Evolutionary conservation across 2,888 invertebrate species (phyloP).

Genomic region (Psylliodes chrysocephalus): DNA sequence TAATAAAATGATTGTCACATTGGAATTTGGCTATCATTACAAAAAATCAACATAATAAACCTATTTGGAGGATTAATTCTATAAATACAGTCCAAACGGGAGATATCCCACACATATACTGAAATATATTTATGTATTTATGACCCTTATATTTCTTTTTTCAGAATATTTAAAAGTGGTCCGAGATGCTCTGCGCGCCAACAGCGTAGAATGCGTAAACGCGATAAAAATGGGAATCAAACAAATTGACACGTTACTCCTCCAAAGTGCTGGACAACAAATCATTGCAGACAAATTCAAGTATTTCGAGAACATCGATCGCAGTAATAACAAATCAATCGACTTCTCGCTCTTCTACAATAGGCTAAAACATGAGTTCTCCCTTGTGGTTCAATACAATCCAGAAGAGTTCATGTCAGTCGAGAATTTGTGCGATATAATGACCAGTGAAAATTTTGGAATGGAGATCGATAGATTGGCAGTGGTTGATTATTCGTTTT

Average conservation of each 20-base stretch:
- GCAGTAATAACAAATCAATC: constrained; percentile 68
- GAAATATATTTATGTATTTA: no score
- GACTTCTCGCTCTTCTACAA: constrained; percentile 86
- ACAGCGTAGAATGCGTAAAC: constrained; percentile 75
- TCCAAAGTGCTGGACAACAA: constrained; percentile 70
- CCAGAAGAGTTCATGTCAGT: constrained; percentile 80
- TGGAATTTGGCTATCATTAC: no score
- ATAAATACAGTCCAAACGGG: no score
- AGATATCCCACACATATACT: no score
- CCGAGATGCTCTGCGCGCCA: constrained; percentile 74
- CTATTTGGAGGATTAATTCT: no score
- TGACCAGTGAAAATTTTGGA: constrained; percentile 72
- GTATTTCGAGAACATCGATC: constrained; percentile 78
- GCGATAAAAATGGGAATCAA: constrained; percentile 66
- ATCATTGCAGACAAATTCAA: constrained; percentile 79
- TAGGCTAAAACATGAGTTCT: constrained; percentile 82
- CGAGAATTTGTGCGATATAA: constrained; percentile 80
- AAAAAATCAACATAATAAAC: no score
- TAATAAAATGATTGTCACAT: no score
- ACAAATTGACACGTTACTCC: constrained; percentile 68
- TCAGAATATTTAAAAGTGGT: constrained; percentile 87
- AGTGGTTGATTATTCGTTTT: constrained; percentile 76
- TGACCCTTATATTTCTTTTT: no score
- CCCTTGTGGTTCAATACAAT: constrained; percentile 93
- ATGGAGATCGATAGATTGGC: constrained; percentile 77